phyloP scores from a whole-genome alignment of 2,113 vertebrate species.

The Platichthys flesus region DNA sequence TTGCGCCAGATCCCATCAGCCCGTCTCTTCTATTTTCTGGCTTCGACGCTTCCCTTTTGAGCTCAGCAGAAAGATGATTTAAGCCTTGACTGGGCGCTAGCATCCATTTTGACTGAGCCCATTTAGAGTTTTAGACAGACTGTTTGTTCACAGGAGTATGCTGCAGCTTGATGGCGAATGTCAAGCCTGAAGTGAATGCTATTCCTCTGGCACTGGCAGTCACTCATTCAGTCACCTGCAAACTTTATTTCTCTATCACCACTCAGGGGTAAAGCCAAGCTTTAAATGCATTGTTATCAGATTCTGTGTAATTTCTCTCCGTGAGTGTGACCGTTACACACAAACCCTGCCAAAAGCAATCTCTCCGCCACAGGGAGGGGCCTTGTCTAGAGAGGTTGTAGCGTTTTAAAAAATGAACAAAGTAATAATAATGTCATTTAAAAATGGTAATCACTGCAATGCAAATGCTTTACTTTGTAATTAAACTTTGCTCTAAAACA shows the following conservation, averaged over 20 bases:
- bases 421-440: constrained; percentile 70
- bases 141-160: constrained; percentile 77
- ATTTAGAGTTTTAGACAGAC: constrained; percentile 79
- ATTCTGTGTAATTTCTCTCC: constrained; percentile 56
- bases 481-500: constrained; percentile 85
- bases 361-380: constrained; percentile 12
- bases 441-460: constrained; percentile 80
- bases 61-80: constrained; percentile 80
- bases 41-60: constrained; percentile 77
- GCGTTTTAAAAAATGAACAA: constrained; percentile 29
- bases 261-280: constrained; percentile 47
- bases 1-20: constrained; percentile 83
- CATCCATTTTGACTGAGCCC: constrained; percentile 77
- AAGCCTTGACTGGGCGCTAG: constrained; percentile 78
- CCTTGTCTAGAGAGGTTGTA: constrained; percentile 37
- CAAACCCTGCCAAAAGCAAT: constrained; percentile 37
- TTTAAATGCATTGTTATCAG: constrained; percentile 48
- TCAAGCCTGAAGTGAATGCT: constrained; percentile 70
- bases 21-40: constrained; percentile 78
- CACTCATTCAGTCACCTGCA: constrained; percentile 66
- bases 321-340: constrained; percentile 43
- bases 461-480: constrained; percentile 81
- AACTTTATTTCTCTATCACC: constrained; percentile 67
- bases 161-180: constrained; percentile 74
- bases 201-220: constrained; percentile 58